Evolutionary conservation across 2,113 vertebrate genomes (phyloP), one percentile per base, ranked within the genome.

Genomic region (Caranx ignobilis): DNA sequence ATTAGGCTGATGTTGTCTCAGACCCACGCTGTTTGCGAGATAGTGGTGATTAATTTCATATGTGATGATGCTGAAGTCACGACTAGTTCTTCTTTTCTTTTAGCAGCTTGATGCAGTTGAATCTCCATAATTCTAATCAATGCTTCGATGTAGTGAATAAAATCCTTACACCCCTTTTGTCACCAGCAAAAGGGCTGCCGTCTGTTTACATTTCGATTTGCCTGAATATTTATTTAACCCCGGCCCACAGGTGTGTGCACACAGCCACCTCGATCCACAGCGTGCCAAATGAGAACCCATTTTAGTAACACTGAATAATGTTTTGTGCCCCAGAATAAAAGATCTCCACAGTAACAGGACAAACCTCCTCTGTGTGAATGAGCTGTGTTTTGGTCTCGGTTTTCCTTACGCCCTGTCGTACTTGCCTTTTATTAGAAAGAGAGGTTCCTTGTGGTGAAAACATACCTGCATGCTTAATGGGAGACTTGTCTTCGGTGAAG

Each of bases 381-480:
- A 9, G 0, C 16, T 0, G 6, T n/a, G 4, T 60, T 52, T 64
- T 43, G 65, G 61, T 72, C 45, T 54, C 21, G 0, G 47, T 72
- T 76, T 60, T 79, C 16, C 64, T 18, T 8, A 3, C 12, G 16
- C 11, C 8, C 9, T 52, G 63, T 61, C 19, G 11, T 6, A 10
- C 45, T 26, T 11, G 32, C 19, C 34, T 43, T 43, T 50, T 60
- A 5, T 69, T 15, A 66, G 45, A 34, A 31, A 9, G 62, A 55
- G 68, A 43, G 47, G 35, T 39, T 61, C 26, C 43, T 55, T 26
- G 43, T 41, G 79, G 45, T n/a, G 48, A 76, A 70, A 83, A 69
- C 76, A 79, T 75, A 88, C 75, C 75, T 66, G 75, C 41, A 34
- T 52, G 57, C 2, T 71, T 69, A 79, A 73, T 26, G 26, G 55